phyloP scores from a whole-genome alignment of 1,140 invertebrate species.

The Bombyx mori region ASM3026992v2 NC_085109.1:9310501-9311000 shows the following conservation, averaged over 20 bases:
- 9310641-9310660: no score
- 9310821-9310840: slow-evolving; percentile 11
- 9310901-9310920: background rate
- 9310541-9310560: no score
- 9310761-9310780: slow-evolving; percentile 22
- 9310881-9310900: background rate
- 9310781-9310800: slow-evolving; percentile 15
- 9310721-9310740: slow-evolving; percentile 8
- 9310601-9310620: no score
- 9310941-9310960: background rate
- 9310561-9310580: no score
- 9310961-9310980: no score
- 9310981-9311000: no score
- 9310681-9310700: background rate
- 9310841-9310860: background rate
- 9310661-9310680: no score
- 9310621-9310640: no score
- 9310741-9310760: slow-evolving; percentile 21
- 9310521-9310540: no score
- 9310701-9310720: slow-evolving; percentile 2
- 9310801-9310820: slow-evolving; percentile 3
- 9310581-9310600: no score
- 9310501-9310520: no score
- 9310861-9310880: background rate
- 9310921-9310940: background rate